Evolutionary conservation across 2,797 vertebrate genomes (phyloP).

Genomic region (Karalla daura): DNA sequence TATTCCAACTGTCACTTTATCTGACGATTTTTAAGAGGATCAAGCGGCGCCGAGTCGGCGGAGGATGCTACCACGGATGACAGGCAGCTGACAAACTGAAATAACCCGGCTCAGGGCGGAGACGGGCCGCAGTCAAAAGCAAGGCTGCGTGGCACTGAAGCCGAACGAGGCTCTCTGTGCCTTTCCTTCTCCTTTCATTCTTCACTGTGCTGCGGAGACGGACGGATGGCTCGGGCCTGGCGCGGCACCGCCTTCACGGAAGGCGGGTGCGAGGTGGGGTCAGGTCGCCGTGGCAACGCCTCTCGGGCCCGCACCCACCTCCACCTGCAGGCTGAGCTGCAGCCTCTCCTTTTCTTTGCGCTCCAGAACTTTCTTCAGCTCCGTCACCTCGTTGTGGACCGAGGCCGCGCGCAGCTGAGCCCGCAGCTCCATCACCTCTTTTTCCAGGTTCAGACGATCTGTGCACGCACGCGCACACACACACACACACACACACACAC

Average conservation of each 20-base stretch:
- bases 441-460: conserved; percentile 82
- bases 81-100: conserved; percentile 38
- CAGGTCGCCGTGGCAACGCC: too few relatives aligned
- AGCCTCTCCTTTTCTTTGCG: conserved; percentile 88
- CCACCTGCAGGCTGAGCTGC: conserved; percentile 84
- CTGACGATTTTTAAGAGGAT: conserved; percentile 54
- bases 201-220: background rate
- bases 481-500: too few relatives aligned
- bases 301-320: too few relatives aligned
- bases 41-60: conserved; percentile 36
- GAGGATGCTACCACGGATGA: conserved; percentile 44
- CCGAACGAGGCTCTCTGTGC: conserved; percentile 11
- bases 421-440: conserved; percentile 86
- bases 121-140: conserved; percentile 12
- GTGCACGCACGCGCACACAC: background rate
- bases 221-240: background rate
- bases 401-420: conserved; percentile 82
- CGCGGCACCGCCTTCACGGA: too few relatives aligned
- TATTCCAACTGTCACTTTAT: conserved; percentile 57
- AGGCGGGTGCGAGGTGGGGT: too few relatives aligned
- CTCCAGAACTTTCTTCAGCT: conserved; percentile 86
- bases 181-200: conserved; percentile 12
- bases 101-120: conserved; percentile 22
- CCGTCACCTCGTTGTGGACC: conserved; percentile 85
- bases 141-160: conserved; percentile 1